A percentile compares a stretch with the other conserved stretches of the same genome.
Evolutionary conservation across 2,113 vertebrate species (phyloP).

Genomic region (Neotragus pygmaeus): DNA sequence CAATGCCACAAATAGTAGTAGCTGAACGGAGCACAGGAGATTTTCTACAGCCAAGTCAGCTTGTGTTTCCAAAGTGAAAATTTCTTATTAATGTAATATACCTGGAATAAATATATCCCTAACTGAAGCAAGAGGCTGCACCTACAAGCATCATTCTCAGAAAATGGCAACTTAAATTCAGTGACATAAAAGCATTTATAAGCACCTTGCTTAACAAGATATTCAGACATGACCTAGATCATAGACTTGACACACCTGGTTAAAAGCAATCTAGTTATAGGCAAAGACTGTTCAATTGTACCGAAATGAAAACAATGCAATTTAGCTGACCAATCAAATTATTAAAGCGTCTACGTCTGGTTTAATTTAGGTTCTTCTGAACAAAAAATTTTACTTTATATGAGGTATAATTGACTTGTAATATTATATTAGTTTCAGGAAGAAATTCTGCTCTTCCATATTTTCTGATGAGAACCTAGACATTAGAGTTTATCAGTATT

Average conservation of each 20-base stretch:
- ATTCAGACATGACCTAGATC: neutral
- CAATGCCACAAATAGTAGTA: neutral
- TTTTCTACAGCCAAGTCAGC: neutral
- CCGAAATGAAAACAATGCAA: slow-evolving; percentile 26
- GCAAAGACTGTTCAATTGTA: neutral
- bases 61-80: neutral
- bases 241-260: neutral
- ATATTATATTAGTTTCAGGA: neutral
- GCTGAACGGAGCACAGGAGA: neutral
- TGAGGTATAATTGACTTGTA: neutral
- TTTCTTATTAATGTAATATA: neutral
- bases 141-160: neutral
- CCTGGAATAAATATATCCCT: neutral
- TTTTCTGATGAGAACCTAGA: slow-evolving; percentile 11
- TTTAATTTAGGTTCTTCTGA: neutral
- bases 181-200: neutral
- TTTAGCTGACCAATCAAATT: neutral
- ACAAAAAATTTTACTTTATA: neutral
- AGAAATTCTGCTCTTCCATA: neutral
- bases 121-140: neutral
- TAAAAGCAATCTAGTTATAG: neutral
- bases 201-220: neutral
- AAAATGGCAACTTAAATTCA: slow-evolving; percentile 38
- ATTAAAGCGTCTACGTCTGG: slow-evolving; percentile 6
- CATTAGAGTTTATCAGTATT: neutral